Evolutionary conservation across 2,888 invertebrate species (phyloP), one percentile per base, ranked within the genome.

Genomic region (Drosophila robusta): DNA sequence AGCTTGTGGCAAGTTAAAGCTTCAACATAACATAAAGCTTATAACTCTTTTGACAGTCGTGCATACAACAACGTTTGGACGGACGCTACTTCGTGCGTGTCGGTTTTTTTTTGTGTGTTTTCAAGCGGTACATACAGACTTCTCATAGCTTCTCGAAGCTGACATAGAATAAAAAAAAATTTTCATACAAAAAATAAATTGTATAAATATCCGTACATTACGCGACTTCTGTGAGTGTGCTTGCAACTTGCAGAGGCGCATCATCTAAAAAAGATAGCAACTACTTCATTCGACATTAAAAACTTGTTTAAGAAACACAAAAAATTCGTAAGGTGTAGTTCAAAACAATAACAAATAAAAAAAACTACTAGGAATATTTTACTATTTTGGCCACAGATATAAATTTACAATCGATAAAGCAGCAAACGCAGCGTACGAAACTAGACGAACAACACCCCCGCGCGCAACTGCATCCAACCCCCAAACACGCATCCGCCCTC

Each of bases 1-100:
- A 71, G 68, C 83, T 80, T 80, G 80, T 80, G 58, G 78, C 83
- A 83, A 75, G 80, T 61, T 80, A 71, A 80, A 83, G 84, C 78
- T 80, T 39, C 14, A 50, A 22, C 26, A 16, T 9, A 55, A 67
- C 26, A 16, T 9, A 55, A 67, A 72, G 71, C 64, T 78, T 75
- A 78, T 69, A 78, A 61, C 75, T 63, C 39, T 29, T 47, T 75
- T 41, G 63, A 72, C 61, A 55, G 45, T 75, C 79, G 75, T 72
- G 39, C 47, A 60, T 68, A 57, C 72, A 75, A 75, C 68, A 75
- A 76, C 75, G 76, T 57, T 70, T 42, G 16, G 32, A 18, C 76
- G 76, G 68, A 68, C 78, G 64, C 32, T 67, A 24, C 24, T 8
- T 54, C 26, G 67, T 68, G 71, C 58, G 78, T 74, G 78, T 77